phyloP scores from a whole-genome alignment of 2,888 invertebrate species.

The Hybos culiciformis region DNA sequence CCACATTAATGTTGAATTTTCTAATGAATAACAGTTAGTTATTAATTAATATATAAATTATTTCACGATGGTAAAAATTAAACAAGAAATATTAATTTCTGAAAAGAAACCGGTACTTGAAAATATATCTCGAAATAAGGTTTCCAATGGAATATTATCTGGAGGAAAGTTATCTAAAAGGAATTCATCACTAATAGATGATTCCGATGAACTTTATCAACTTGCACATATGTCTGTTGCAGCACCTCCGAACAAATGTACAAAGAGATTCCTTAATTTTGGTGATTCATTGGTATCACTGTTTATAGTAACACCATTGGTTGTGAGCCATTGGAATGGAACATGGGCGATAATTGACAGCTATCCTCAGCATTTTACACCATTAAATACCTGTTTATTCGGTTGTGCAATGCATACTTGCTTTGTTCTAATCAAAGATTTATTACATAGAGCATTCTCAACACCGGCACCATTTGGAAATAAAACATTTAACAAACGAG shows the following conservation, averaged over 20 bases:
- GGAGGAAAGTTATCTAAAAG: too few relatives aligned
- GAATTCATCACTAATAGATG: too few relatives aligned
- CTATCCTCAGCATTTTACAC: slow-evolving; percentile 32
- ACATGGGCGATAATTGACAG: slow-evolving; percentile 40
- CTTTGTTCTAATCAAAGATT: slow-evolving; percentile 43
- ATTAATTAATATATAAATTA: too few relatives aligned
- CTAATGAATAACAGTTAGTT: too few relatives aligned
- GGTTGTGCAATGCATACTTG: slow-evolving; percentile 41
- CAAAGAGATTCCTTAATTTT: slow-evolving; percentile 14
- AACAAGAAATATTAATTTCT: too few relatives aligned
- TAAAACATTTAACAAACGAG: slow-evolving; percentile 7
- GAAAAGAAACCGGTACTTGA: too few relatives aligned
- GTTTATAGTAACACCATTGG: slow-evolving; percentile 30
- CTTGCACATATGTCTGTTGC: too few relatives aligned
- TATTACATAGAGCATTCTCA: slow-evolving; percentile 23
- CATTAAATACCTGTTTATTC: slow-evolving; percentile 32
- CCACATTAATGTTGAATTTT: too few relatives aligned
- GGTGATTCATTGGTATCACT: slow-evolving; percentile 15
- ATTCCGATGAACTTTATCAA: too few relatives aligned
- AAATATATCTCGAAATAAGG: too few relatives aligned
- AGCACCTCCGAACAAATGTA: slow-evolving; percentile 12
- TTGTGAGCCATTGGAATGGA: slow-evolving; percentile 42
- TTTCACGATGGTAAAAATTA: too few relatives aligned
- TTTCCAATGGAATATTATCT: too few relatives aligned
- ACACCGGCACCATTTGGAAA: slow-evolving; percentile 7